Evolutionary conservation across 2,888 invertebrate species (phyloP).

Genomic region (Dendrolimus pini): DNA sequence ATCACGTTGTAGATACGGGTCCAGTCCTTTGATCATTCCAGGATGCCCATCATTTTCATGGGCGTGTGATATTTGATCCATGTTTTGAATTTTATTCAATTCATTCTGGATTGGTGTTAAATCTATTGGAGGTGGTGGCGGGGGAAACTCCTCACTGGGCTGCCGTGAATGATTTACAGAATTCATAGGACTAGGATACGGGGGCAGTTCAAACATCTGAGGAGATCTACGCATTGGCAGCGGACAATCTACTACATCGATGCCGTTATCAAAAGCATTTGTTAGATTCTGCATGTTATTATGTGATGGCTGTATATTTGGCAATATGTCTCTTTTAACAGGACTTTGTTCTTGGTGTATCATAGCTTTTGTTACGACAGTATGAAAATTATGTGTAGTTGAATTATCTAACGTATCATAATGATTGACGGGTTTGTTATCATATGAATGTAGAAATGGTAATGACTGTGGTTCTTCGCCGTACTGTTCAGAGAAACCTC

Average conservation of each 20-base stretch:
- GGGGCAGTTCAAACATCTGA: conserved; percentile 80
- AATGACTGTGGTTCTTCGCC: conserved; percentile 79
- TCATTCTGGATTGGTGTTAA: conserved; percentile 80
- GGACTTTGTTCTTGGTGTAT: conserved; percentile 90
- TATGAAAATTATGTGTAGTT: conserved; percentile 74
- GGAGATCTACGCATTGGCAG: conserved; percentile 52
- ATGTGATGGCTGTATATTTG: conserved; percentile 37
- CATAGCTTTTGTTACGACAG: conserved; percentile 89
- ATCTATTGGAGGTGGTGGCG: conserved; percentile 89
- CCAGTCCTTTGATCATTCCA: conserved; percentile 19
- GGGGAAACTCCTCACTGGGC: conserved; percentile 92
- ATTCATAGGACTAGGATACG: conserved; percentile 87
- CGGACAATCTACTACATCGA: conserved; percentile 81
- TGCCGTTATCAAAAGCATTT: conserved; percentile 62
- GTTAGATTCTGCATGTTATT: conserved; percentile 56
- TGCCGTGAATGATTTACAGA: conserved; percentile 89
- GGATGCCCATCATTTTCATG: conserved; percentile 21
- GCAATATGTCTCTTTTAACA: conserved; percentile 63
- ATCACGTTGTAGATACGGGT: background rate
- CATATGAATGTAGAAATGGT: conserved; percentile 77
- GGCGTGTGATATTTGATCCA: conserved; percentile 19
- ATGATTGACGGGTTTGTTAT: conserved; percentile 51
- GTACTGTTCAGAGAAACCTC: conserved; percentile 69
- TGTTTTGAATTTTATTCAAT: conserved; percentile 63
- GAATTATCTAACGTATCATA: conserved; percentile 59